A percentile compares a stretch with the other conserved stretches of the same genome.
Conservation (phyloP, 2,888 invertebrate genomes). For the Drosophila lacicola region DNA sequence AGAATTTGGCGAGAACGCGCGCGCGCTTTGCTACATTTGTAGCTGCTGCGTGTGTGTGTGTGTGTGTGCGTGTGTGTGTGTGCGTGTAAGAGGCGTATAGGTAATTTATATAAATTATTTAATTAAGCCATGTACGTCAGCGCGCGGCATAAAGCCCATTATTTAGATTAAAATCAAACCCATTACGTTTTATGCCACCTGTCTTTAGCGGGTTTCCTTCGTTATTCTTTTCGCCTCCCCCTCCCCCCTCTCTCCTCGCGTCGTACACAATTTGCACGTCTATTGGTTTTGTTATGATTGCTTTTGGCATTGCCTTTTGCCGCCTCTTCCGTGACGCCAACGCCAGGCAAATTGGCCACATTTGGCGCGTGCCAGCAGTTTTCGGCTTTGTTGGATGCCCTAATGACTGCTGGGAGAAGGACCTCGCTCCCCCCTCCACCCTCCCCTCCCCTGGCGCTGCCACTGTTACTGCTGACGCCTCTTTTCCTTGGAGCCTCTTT, state of each 20-base stretch:
- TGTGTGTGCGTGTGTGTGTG: constrained; percentile 22
- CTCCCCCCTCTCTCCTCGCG: not conserved
- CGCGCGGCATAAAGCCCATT: constrained; percentile 63
- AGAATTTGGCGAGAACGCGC: constrained; percentile 42
- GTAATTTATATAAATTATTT: constrained; percentile 77
- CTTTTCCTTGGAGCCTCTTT: not conserved
- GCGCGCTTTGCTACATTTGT: constrained; percentile 44
- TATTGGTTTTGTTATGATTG: constrained; percentile 71
- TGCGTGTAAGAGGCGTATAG: constrained; percentile 53
- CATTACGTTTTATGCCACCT: constrained; percentile 74
- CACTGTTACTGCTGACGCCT: constrained; percentile 6
- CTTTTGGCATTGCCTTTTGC: constrained; percentile 57
- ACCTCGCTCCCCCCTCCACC: not conserved
- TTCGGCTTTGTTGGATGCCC: constrained; percentile 56
- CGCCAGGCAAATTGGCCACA: constrained; percentile 70
- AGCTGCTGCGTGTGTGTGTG: not conserved
- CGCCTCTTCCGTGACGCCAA: constrained; percentile 15
- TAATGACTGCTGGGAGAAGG: constrained; percentile 62
- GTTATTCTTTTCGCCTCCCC: constrained; percentile 14
- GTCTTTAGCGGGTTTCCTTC: constrained; percentile 42
- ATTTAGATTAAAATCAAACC: constrained; percentile 80
- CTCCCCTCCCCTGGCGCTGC: not conserved
- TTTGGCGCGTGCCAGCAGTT: constrained; percentile 68
- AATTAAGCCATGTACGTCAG: constrained; percentile 75
- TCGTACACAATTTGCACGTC: constrained; percentile 33